phyloP scores from a whole-genome alignment of 1,140 invertebrate genomes.

The Paraescarpia echinospica region DNA sequence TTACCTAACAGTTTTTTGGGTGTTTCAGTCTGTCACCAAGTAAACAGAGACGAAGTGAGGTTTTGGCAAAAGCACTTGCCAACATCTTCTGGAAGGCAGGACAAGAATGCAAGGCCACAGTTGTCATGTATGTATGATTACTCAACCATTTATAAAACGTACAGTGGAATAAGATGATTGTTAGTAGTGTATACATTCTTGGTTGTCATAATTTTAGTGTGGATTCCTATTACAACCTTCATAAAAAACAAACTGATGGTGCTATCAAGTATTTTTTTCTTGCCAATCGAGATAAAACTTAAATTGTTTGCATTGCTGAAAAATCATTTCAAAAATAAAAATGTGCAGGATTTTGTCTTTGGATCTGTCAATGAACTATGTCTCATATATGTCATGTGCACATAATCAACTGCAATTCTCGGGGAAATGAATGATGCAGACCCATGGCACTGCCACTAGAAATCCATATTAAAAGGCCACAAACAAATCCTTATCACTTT shows the following conservation, averaged over 20 bases:
- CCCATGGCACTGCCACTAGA: no score
- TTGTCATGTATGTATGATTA: slow-evolving; percentile 46
- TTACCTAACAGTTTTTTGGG: not conserved
- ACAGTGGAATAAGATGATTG: not conserved
- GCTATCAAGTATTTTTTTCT: not conserved
- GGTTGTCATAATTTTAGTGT: not conserved
- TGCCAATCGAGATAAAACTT: not conserved
- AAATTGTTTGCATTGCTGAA: not conserved
- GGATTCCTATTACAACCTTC: not conserved
- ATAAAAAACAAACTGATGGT: not conserved
- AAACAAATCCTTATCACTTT: no score
- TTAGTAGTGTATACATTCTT: not conserved
- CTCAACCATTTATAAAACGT: not conserved
- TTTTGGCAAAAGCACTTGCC: slow-evolving; percentile 53
- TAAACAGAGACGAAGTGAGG: slow-evolving; percentile 44
- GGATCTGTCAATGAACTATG: not conserved
- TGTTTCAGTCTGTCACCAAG: slow-evolving; percentile 44
- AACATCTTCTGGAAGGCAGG: slow-evolving; percentile 61
- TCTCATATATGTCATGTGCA: not conserved
- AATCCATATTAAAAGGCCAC: no score
- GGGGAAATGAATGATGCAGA: not conserved
- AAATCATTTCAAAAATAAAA: not conserved
- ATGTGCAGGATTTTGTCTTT: not conserved
- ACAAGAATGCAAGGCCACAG: slow-evolving; percentile 45
- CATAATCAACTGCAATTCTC: not conserved